These are phyloP conservation scores for Piscicola geometra DNA, from an alignment of 2,888 invertebrate genomes.

Conservation along the genomic window DNA sequence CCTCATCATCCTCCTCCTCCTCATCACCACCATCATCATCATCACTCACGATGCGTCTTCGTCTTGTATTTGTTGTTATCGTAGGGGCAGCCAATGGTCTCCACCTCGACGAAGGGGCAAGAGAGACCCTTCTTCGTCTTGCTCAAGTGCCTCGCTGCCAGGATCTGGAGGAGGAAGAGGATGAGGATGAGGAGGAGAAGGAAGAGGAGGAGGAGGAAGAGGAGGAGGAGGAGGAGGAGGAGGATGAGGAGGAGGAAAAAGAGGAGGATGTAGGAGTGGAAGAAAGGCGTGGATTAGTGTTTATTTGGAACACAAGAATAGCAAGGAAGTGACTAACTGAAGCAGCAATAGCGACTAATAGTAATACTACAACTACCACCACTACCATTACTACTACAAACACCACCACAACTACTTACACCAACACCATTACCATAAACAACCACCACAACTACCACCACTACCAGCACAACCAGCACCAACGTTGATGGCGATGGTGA, in stretches of 20 bases:
- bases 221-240: not conserved
- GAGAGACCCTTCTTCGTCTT: conserved; percentile 71
- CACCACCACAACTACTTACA: too few species aligned
- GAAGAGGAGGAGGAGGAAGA: not conserved
- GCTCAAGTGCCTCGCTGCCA: conserved; percentile 82
- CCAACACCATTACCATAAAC: not conserved
- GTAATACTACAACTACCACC: too few species aligned
- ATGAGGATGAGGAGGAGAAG: too few species aligned
- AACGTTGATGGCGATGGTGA: conserved; percentile 67
- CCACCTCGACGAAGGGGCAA: conserved; percentile 86
- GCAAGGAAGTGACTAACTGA: too few species aligned
- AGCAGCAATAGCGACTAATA: too few species aligned
- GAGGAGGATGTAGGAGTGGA: too few species aligned
- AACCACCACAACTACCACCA: not conserved
- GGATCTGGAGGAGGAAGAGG: conserved; percentile 59
- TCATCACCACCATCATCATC: too few species aligned
- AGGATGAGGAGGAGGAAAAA: too few species aligned
- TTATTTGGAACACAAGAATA: too few species aligned
- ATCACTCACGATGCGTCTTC: conserved; percentile 63
- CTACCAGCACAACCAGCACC: conserved; percentile 39
- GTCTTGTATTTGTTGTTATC: conserved; percentile 82
- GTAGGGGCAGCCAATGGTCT: conserved; percentile 79
- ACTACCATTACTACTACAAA: too few species aligned
- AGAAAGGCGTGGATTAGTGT: too few species aligned
- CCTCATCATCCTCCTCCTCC: too few species aligned